Conservation (phyloP, 1,140 invertebrate species). For the Drosophila bocki region DNA sequence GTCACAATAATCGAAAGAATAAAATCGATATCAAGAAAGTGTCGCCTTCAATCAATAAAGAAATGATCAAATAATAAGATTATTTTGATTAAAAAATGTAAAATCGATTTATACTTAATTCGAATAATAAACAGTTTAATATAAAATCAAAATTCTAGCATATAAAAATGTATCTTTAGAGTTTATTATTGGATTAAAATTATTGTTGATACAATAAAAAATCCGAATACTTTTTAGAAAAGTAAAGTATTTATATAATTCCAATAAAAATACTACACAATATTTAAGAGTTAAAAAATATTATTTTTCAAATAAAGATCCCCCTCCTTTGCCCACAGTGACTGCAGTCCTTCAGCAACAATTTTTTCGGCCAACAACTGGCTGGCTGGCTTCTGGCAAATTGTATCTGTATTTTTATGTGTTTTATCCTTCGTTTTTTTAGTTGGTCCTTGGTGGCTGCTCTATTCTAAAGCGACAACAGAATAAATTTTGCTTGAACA, state of each 20-base stretch:
- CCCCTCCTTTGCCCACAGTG: conserved; percentile 19
- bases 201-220: too few species aligned
- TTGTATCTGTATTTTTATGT: conserved; percentile 57
- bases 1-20: not conserved
- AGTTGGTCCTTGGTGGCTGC: conserved; percentile 54
- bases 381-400: conserved; percentile 29
- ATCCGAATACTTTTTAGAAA: too few species aligned
- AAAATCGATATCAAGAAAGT: not conserved
- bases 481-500: conserved; percentile 59
- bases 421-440: conserved; percentile 43
- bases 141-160: too few species aligned
- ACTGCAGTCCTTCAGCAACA: conserved; percentile 39
- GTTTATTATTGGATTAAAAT: too few species aligned
- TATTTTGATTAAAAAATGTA: too few species aligned
- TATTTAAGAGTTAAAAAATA: not conserved
- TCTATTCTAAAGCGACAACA: conserved; percentile 61
- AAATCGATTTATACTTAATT: too few species aligned
- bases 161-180: too few species aligned
- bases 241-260: not conserved
- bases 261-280: not conserved
- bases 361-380: conserved; percentile 24
- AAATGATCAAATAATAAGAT: too few species aligned
- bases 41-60: not conserved
- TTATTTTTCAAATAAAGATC: not conserved
- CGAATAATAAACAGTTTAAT: too few species aligned